Evolutionary conservation across 2,797 vertebrate genomes (phyloP), one percentile per base, ranked within the genome.

Genomic region (Lacerta viridis): DNA sequence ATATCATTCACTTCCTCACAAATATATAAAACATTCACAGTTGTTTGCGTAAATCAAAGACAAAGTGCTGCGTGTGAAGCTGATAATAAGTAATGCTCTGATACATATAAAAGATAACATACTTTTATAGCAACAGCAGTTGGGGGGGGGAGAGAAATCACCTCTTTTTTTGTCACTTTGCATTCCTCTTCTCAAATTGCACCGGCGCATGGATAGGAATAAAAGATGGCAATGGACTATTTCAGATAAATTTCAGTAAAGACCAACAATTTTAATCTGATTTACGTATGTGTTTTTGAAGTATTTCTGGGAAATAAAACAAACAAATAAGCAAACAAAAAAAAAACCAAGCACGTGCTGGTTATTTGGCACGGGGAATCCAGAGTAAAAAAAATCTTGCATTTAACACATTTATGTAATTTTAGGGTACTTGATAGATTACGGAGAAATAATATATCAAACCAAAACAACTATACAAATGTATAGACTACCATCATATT

Each of bases 1-100:
- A 96, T 97, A 97, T 96, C 96, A 97, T 96, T 96, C 95, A 95
- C 94, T 96, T 97, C 94, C 96, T 94, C 94, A 93, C 96, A 96
- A 96, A 97, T 94, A 95, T 95, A 96, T 89, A 92, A 96, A 96
- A 88, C 92, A 90, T 80, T 93, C 87, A 87, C 94, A 91, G 95
- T 81, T 93, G 96, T 91, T 94, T 93, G 95, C 50, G 90, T 95
- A 92, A 94, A 95, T 93, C 92, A 87, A 95, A 96, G 92, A 92
- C 94, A 96, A 85, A 93, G 95, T 27, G 93, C 94, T 89, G 89
- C 84, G 69, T 46, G 90, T 43, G 50, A 46, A 84, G 92, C 94
- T 90, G 87, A 95, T 89, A 25, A 83, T 87, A 89, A 92, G 93
- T 80, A 95, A 43, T 20, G 89, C 90, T 90, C 87, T 64, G 89